Conservation (phyloP, 2,113 vertebrate genomes). For the Pheucticus melanocephalus region DNA sequence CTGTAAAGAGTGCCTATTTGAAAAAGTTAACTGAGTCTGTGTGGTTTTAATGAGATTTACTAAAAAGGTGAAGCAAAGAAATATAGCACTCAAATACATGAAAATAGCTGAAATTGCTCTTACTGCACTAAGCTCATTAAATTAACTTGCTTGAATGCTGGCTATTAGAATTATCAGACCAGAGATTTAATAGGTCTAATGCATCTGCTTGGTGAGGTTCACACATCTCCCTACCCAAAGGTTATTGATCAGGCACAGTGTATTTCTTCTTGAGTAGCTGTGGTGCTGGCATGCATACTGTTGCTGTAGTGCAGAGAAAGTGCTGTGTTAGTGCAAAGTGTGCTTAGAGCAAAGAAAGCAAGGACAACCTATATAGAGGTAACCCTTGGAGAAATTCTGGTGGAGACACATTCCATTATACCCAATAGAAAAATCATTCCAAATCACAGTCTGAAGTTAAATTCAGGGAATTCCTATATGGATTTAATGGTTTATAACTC, state of each 20-base stretch:
- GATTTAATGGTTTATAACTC: background rate
- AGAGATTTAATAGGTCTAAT: slow-evolving; percentile 29
- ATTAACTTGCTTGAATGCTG: background rate
- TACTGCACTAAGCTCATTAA: slow-evolving; percentile 3
- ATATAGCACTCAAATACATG: background rate
- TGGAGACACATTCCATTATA: background rate
- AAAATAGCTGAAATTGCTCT: slow-evolving; percentile 24
- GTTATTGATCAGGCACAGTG: background rate
- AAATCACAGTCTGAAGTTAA: background rate
- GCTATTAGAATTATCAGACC: slow-evolving; percentile 4
- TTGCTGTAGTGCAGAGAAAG: background rate
- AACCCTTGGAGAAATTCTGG: background rate
- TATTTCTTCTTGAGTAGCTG: background rate
- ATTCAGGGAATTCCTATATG: background rate
- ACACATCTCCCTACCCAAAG: background rate
- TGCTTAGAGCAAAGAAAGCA: background rate
- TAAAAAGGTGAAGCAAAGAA: slow-evolving; percentile 33
- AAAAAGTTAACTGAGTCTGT: background rate
- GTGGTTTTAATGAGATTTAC: slow-evolving; percentile 6
- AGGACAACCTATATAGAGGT: background rate
- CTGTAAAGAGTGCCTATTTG: background rate
- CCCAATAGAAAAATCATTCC: background rate
- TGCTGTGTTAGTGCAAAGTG: background rate
- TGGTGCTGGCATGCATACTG: background rate
- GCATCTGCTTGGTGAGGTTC: background rate